Base-by-base conservation (phyloP, 2,797 vertebrate species). In the Geotrypetes seraphini region DNA sequence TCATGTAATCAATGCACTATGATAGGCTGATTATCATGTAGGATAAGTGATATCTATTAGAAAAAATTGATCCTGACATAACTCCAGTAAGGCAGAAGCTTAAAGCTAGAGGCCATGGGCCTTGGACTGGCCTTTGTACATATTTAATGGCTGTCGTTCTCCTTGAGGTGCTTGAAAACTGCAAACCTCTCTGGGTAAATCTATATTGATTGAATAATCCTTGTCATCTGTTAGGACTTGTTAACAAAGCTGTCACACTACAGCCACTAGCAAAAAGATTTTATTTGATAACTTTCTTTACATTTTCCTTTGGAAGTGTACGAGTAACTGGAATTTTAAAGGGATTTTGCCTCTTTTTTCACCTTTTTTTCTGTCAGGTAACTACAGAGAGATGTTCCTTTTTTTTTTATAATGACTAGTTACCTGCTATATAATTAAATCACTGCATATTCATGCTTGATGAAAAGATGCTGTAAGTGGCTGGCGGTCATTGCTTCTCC, bases 221-320 rank as follows among this genome's bases (percentile, higher is more conserved):
- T 63, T 76, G 77, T 87, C 79, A 85, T 87, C 79, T 83, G 80
- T 70, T 84, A 68, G 73, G 78, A 79, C 81, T n/a, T n/a, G n/a
- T n/a, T 86, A 85, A 87, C 81, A 87, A 83, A 88, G 79, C 84
- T 82, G 83, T 83, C 83, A 79, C 68, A 60, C 71, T 64, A 70
- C 66, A 80, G 79, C 78, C 79, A 84, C 73, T 67, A 84, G 74
- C 68, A 81, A 84, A 81, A 73, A 73, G 67, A 69, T 76, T 81
- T 79, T 71, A 73, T 71, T 80, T 76, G 78, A 72, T 74, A 78
- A 72, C 68, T 72, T 63, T 69, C 59, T 76, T 64, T 63, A 64
- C 39, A 43, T 57, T 61, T 55, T 34, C 28, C 39, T 5, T 2
- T 4, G 2, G 39, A 59, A 60, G 53, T 31, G 18, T 38, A 26